Evolutionary conservation across 2,797 vertebrate genomes (phyloP), one percentile per base, ranked within the genome.

Genomic region (Cossypha caffra): DNA sequence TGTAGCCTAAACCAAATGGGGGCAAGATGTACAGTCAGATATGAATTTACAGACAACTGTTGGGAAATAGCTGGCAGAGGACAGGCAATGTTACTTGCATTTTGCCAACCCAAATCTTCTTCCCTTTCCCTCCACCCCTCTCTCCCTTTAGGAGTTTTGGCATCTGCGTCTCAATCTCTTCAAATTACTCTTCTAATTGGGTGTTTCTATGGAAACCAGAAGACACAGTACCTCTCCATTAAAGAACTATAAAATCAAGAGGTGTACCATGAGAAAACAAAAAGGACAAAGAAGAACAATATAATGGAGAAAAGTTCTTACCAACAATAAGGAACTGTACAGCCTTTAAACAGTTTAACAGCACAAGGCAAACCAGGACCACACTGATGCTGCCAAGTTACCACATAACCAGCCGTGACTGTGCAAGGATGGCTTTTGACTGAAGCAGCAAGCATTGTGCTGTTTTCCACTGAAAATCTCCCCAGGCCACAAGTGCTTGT

Each of bases 1-100:
- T 98, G 97, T 95, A 82, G 88, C 48, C 90, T 85, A 94, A 83
- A 95, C 90, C 85, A 97, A 98, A 98, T 98, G 95, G 94, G 86
- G 96, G 95, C 97, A 98, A 98, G 98, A 98, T 98, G 97, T 97
- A 95, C 86, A 84, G 69, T 97, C 96, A 91, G 96, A 97, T 96
- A 96, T 2, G 91, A 88, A 84, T 88, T 93, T 75, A 90, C 57
- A 93, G 91, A 92, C 31, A 52, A 95, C 38, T 7, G 42, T 77
- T 77, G 90, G 57, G 91, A 82, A 93, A 96, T 88, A 94, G 82
- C 93, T 97, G 97, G 97, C 96, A 97, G 92, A 83, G 86, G 85
- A 87, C 69, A 93, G 90, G 69, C 95, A 75, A 88, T 20, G 38
- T 73, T 96, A 95, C 84, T 91, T 93, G 69, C 29, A 72, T 94